Evolutionary conservation across 2,888 invertebrate genomes (phyloP).

Genomic region (Anaspis maculata): DNA sequence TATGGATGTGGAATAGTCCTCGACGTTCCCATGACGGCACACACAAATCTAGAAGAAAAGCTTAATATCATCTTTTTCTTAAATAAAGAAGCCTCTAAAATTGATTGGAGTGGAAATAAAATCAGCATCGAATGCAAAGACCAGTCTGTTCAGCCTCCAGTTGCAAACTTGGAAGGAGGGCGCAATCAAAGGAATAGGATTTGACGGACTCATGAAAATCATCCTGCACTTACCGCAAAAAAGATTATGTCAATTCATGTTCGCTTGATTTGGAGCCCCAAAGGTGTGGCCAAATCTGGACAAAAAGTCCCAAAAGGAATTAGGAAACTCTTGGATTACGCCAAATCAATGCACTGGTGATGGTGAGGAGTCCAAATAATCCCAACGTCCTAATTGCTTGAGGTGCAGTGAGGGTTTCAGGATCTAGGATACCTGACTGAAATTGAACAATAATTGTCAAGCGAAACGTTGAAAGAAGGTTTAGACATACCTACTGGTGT

Average conservation of each 20-base stretch:
- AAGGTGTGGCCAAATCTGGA: slow-evolving; percentile 21
- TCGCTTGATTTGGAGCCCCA: slow-evolving; percentile 19
- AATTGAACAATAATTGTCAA: slow-evolving; percentile 52
- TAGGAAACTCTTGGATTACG: slow-evolving; percentile 18
- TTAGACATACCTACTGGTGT: too few species aligned
- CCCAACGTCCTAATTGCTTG: slow-evolving; percentile 56
- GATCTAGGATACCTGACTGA: slow-evolving; percentile 51
- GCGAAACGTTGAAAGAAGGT: slow-evolving; percentile 45
- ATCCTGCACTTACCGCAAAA: slow-evolving; percentile 18
- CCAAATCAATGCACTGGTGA: slow-evolving; percentile 7
- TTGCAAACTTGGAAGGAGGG: slow-evolving; percentile 19
- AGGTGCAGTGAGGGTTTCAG: too few species aligned
- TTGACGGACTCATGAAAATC: slow-evolving; percentile 23
- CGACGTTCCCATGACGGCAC: not conserved
- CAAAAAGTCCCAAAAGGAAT: slow-evolving; percentile 23
- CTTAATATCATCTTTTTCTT: slow-evolving; percentile 24
- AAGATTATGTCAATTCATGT: slow-evolving; percentile 19
- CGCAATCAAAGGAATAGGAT: slow-evolving; percentile 21
- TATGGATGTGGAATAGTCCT: not conserved
- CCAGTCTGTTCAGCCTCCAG: slow-evolving; percentile 33
- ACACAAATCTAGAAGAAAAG: not conserved
- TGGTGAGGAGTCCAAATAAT: slow-evolving; percentile 33
- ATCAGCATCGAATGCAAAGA: too few species aligned
- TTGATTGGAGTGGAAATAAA: slow-evolving; percentile 16
- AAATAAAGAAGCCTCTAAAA: slow-evolving; percentile 19